Evolutionary conservation across 2,888 invertebrate genomes (phyloP).

Genomic region (Lycocerus yunnanus): DNA sequence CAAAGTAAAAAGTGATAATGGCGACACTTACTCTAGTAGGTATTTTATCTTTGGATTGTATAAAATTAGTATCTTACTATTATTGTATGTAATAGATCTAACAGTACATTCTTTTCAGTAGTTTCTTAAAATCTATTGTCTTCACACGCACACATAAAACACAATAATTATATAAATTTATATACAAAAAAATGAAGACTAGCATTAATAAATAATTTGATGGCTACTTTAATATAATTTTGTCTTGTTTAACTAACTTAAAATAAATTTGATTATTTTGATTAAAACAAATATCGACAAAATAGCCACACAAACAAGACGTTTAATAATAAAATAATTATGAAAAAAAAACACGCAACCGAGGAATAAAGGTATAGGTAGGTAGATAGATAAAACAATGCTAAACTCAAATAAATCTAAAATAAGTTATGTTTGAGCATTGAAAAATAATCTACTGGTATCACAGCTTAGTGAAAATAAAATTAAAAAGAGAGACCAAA

Average conservation of each 20-base stretch:
- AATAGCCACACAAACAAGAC: neutral
- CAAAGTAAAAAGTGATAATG: neutral
- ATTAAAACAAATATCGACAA: neutral
- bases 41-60: conserved; percentile 55
- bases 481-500: conserved; percentile 26
- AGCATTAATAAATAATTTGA: conserved; percentile 37
- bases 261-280: neutral
- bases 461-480: conserved; percentile 56
- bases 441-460: conserved; percentile 52
- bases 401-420: conserved; percentile 25
- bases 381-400: conserved; percentile 5
- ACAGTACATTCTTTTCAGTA: conserved; percentile 38
- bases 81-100: conserved; percentile 33
- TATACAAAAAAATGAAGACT: conserved; percentile 47
- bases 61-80: conserved; percentile 51
- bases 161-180: conserved; percentile 26
- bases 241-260: neutral
- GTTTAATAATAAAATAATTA: neutral
- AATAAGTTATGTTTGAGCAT: conserved; percentile 52
- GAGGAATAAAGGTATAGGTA: neutral
- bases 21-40: conserved; percentile 27
- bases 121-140: conserved; percentile 36
- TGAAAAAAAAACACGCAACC: conserved; percentile 1
- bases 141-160: conserved; percentile 40
- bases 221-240: conserved; percentile 7